phyloP scores from a whole-genome alignment of 92 coral and sea anemone species.

The Pocillopora grandis region DNA sequence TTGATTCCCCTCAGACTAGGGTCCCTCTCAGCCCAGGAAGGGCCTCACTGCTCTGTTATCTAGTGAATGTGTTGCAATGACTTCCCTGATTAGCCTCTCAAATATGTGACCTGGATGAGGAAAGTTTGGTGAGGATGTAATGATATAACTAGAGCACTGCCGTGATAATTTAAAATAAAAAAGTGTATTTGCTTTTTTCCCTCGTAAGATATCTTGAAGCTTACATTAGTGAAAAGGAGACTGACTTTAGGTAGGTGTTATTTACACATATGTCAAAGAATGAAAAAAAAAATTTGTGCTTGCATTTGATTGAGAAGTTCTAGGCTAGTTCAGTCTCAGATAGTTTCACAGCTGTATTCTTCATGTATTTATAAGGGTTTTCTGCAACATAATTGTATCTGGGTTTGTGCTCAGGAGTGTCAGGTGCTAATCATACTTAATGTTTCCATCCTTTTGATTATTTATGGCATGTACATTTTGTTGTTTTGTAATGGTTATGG shows the following conservation, averaged over 20 bases:
- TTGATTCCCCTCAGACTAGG: too few relatives aligned
- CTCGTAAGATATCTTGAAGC: slow-evolving; percentile 73
- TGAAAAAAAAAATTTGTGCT: background rate
- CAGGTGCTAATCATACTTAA: too few relatives aligned
- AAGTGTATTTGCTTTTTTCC: background rate
- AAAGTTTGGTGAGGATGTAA: too few relatives aligned
- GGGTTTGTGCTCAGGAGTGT: too few relatives aligned
- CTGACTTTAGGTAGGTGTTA: slow-evolving; percentile 78
- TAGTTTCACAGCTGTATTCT: too few relatives aligned
- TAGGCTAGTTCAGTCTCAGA: too few relatives aligned
- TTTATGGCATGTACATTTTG: background rate
- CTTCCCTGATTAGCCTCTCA: too few relatives aligned
- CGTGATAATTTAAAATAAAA: background rate
- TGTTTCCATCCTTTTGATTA: too few relatives aligned
- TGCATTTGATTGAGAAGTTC: background rate
- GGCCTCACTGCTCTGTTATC: background rate
- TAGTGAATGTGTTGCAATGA: too few relatives aligned
- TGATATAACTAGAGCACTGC: background rate
- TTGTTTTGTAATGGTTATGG: background rate
- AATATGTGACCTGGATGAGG: too few relatives aligned
- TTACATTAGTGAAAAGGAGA: slow-evolving; percentile 84
- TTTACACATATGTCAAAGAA: background rate
- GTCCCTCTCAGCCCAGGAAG: background rate
- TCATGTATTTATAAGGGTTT: too few relatives aligned
- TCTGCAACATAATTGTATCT: too few relatives aligned